Evolutionary conservation across 2,113 vertebrate species (phyloP).

Genomic region (Mohoua ochrocephala): DNA sequence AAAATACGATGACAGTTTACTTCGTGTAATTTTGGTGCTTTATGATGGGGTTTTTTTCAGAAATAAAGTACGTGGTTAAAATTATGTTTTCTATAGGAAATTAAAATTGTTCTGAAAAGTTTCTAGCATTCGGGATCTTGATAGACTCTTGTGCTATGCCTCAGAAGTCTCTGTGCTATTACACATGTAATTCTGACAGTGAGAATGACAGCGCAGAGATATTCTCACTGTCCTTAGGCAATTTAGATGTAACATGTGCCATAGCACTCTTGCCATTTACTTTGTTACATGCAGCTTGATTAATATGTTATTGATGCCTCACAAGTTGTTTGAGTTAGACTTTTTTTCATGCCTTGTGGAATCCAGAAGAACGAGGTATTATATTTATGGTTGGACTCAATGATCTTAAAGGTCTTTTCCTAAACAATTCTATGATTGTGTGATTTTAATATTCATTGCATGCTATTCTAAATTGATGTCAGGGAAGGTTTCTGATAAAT

Average conservation of each 20-base stretch:
- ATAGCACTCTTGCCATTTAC: not conserved
- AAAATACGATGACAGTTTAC: not conserved
- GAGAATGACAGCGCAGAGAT: not conserved
- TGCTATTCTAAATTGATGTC: not conserved
- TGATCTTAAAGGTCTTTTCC: not conserved
- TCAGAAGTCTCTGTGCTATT: not conserved
- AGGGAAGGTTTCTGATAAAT: not conserved
- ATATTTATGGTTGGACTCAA: not conserved
- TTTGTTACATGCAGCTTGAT: not conserved
- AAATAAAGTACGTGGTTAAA: not conserved
- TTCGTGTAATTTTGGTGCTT: not conserved
- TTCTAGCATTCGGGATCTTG: not conserved
- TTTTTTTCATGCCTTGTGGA: not conserved
- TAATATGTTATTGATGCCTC: not conserved
- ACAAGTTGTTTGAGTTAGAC: not conserved
- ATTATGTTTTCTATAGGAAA: not conserved
- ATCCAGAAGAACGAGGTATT: not conserved
- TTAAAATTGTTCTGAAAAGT: not conserved
- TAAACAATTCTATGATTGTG: not conserved
- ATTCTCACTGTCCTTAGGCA: not conserved
- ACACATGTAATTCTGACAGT: not conserved
- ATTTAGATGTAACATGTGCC: not conserved
- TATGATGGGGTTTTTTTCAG: not conserved
- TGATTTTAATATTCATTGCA: not conserved
- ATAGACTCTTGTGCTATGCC: not conserved